Base-by-base conservation (phyloP, 2,113 vertebrate species). In the Lophius piscatorius region DNA sequence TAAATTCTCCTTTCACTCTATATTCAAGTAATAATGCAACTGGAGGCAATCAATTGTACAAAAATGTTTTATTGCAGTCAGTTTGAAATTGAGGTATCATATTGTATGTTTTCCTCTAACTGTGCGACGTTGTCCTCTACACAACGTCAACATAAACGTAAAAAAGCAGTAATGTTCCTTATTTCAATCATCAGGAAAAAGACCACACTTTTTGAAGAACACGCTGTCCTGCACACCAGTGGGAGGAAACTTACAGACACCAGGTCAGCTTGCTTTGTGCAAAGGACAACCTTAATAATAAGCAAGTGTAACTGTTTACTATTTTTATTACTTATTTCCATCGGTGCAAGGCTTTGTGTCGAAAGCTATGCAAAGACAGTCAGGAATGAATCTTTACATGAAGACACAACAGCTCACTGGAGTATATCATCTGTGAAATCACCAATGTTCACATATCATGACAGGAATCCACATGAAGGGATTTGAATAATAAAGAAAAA, bases 291-390 rank as follows among this genome's bases (percentile, higher is more conserved):
- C n/a, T n/a, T n/a, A n/a, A n/a, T n/a, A n/a, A n/a, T n/a, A n/a
- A n/a, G n/a, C n/a, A n/a, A n/a, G n/a, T n/a, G n/a, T n/a, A n/a
- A n/a, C n/a, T 17, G 13, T 36, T 17, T 16, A 14, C 38, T 38
- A 13, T 65, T 31, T 34, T 54, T 63, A 55, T 44, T 26, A 41
- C 36, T 42, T 35, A 26, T 26, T 44, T 41, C 40, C 38, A 21
- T 26, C 4, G 71, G 45, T 59, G 42, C 36, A 59, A 49, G 8
- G 11, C 16, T 20, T n/a, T 62, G 3, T 23, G 31, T 33, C 0
- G n/a, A n/a, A n/a, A 10, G 22, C 42, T 29, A 17, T 22, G 21
- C 9, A 39, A 29, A 14, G 31, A 44, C 24, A 47, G 16, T 16
- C 12, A 60, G 12, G 8, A 2, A 55, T 20, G 39, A 45, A 39